These are phyloP conservation scores for Cremastobaeus sp. DNA, from an alignment of 2,888 invertebrate genomes.

Conservation along the genomic window DNA sequence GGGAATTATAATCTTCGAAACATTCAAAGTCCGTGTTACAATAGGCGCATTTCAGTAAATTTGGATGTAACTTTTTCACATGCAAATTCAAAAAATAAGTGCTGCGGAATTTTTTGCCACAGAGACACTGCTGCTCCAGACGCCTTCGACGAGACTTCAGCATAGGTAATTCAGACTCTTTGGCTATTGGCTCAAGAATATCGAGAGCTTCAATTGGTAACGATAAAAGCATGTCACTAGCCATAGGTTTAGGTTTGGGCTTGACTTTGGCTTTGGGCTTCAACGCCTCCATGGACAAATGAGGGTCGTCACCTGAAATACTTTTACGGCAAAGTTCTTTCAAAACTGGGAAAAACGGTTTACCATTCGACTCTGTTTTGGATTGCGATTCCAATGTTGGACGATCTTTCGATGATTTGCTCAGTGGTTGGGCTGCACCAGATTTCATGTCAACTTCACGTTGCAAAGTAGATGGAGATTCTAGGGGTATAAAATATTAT, in stretches of 20 bases:
- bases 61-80: constrained; percentile 58
- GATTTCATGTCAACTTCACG: no score
- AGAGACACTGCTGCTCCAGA: constrained; percentile 56
- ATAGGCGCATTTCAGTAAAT: constrained; percentile 65
- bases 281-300: constrained; percentile 12
- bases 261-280: constrained; percentile 14
- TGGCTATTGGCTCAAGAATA: not conserved
- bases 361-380: not conserved
- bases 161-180: constrained; percentile 30
- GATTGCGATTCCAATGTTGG: not conserved
- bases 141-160: constrained; percentile 52
- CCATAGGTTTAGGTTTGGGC: not conserved
- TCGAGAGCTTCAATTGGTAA: constrained; percentile 6
- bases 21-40: constrained; percentile 63
- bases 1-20: constrained; percentile 60
- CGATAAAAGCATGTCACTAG: not conserved
- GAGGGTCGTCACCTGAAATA: constrained; percentile 5
- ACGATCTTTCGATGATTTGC: not conserved
- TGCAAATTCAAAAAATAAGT: constrained; percentile 61
- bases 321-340: constrained; percentile 25
- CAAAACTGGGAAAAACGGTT: constrained; percentile 4
- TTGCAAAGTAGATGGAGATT: no score
- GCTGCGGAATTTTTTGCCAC: constrained; percentile 64
- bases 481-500: no score
- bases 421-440: not conserved